phyloP scores from a whole-genome alignment of 2,888 invertebrate genomes.

The Troglohyphantes excavatus region DNA sequence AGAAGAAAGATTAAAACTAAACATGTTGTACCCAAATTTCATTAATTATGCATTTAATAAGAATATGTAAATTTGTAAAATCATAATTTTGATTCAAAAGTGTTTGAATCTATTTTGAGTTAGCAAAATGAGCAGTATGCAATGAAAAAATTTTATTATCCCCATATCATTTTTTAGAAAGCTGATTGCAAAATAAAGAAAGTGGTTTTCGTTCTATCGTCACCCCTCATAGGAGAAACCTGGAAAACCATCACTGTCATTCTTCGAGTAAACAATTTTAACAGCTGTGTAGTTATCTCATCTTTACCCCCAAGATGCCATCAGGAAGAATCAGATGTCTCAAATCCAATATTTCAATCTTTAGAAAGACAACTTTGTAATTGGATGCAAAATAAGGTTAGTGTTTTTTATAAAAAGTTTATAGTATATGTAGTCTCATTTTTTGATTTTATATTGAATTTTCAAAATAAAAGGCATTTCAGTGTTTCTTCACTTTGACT shows the following conservation, averaged over 20 bases:
- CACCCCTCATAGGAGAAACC: conserved; percentile 84
- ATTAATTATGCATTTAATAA: too few species aligned
- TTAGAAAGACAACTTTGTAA: conserved; percentile 84
- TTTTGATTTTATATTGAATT: neutral
- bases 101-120: too few species aligned
- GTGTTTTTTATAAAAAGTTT: neutral
- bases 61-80: too few species aligned
- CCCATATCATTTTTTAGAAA: conserved; percentile 82
- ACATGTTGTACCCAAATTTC: too few species aligned
- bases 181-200: conserved; percentile 83
- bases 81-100: too few species aligned
- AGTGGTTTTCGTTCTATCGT: conserved; percentile 86
- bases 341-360: conserved; percentile 84
- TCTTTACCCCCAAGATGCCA: conserved; percentile 83
- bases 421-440: neutral
- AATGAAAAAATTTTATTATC: too few species aligned
- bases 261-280: conserved; percentile 86
- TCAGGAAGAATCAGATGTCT: conserved; percentile 81
- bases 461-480: too few species aligned
- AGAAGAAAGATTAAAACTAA: too few species aligned
- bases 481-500: too few species aligned
- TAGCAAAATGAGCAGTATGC: too few species aligned
- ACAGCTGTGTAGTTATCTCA: conserved; percentile 86
- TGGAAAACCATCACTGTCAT: conserved; percentile 83
- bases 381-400: conserved; percentile 87